Percentiles rank a stretch among this genome's conserved stretches.
Conservation (phyloP, 2,888 invertebrate genomes). For the Andrena marginata region DNA sequence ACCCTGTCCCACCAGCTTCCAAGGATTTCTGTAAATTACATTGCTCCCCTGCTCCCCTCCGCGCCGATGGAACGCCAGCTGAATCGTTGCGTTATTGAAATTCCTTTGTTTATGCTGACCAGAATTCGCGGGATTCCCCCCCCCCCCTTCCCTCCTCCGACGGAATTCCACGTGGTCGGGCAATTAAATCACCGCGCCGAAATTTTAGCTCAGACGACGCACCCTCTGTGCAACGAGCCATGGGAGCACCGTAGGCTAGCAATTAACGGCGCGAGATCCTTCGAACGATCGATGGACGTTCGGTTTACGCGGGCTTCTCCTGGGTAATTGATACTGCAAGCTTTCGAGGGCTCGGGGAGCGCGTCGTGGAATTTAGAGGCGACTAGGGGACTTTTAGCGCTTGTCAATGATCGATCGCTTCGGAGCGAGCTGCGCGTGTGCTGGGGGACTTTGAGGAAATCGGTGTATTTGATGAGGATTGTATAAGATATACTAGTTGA, state of each 20-base stretch:
- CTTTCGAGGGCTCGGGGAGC: no score
- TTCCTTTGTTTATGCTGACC: conserved; percentile 32
- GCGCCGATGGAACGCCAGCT: background rate
- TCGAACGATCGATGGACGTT: background rate
- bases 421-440: no score
- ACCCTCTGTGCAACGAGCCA: background rate
- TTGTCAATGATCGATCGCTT: no score
- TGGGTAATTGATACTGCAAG: no score
- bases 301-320: background rate
- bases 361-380: no score
- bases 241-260: background rate
- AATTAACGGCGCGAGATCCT: conserved; percentile 25
- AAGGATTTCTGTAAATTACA: conserved; percentile 33
- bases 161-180: conserved; percentile 17
- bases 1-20: background rate
- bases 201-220: conserved; percentile 30
- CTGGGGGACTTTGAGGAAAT: no score
- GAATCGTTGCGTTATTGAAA: conserved; percentile 35
- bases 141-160: background rate
- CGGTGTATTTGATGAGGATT: no score
- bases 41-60: background rate
- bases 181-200: conserved; percentile 51
- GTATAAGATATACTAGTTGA: no score
- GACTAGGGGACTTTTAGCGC: no score
- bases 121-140: conserved; percentile 16